Percentiles rank a stretch among this genome's conserved stretches.
These are phyloP conservation scores for Platycnemis pennipes DNA, from an alignment of 2,888 invertebrate species.

Conservation along the genomic window DNA sequence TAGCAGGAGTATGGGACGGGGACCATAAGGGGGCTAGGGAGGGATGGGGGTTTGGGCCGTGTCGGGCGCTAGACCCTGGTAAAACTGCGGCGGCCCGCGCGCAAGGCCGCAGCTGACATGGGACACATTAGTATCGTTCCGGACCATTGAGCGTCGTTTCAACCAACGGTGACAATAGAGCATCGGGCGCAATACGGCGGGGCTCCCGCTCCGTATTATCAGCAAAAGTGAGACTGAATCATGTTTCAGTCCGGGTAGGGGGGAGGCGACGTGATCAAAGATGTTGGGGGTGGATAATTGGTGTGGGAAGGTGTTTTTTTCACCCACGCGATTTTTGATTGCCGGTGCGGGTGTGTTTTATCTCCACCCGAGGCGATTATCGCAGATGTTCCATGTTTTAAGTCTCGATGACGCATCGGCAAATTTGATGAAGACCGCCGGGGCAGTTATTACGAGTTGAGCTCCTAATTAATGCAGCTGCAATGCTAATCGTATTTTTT, in stretches of 20 bases:
- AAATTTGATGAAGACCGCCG: not conserved
- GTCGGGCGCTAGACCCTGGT: not conserved
- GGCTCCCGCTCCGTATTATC: not conserved
- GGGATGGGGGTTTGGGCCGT: not conserved
- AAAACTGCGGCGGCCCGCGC: not conserved
- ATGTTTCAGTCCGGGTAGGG: not conserved
- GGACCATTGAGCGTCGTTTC: conserved; percentile 46
- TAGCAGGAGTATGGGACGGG: not conserved
- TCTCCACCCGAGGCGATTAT: not conserved
- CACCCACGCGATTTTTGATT: not conserved
- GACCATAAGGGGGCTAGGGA: not conserved
- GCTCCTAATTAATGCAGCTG: too few species aligned
- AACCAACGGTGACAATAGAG: conserved; percentile 48
- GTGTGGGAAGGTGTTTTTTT: not conserved
- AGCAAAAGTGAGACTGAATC: conserved; percentile 33
- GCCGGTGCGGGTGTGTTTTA: not conserved
- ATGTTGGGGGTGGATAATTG: not conserved
- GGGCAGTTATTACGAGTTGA: not conserved
- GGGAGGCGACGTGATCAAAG: not conserved
- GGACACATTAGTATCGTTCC: conserved; percentile 60
- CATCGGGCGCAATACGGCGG: not conserved
- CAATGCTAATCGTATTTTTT: too few species aligned
- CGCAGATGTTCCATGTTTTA: conserved; percentile 6
- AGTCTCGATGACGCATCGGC: not conserved
- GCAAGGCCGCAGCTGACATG: conserved; percentile 58